These are phyloP conservation scores for Beroe forskalii DNA, from an alignment of 37 sponge, comb jelly and placozoan species.

Conservation along the genomic window DNA sequence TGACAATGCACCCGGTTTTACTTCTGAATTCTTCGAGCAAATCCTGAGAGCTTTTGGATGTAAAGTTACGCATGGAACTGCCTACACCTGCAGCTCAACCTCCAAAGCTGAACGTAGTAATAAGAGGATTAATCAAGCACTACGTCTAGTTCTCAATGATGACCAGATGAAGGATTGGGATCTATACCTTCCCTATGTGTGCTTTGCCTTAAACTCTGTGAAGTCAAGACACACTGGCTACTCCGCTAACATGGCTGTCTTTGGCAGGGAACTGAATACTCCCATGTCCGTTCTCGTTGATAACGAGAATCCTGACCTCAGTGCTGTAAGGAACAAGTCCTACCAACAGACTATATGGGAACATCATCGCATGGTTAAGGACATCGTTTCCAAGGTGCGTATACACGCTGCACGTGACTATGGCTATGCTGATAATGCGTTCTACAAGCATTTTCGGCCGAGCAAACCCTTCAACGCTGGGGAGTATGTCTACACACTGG, in stretches of 20 bases:
- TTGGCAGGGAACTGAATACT: background rate
- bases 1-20: constrained; percentile 9
- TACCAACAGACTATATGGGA: background rate
- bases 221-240: background rate
- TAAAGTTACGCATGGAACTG: background rate
- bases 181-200: background rate
- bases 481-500: background rate
- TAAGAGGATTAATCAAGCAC: background rate
- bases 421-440: background rate
- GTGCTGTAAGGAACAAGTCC: background rate
- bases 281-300: background rate
- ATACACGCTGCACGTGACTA: background rate
- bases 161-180: constrained; percentile 21
- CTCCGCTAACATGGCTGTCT: background rate
- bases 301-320: background rate
- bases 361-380: background rate
- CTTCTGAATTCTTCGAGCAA: background rate
- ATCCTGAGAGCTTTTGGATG: background rate
- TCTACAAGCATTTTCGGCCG: background rate
- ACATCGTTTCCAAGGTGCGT: background rate
- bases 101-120: background rate
- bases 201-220: background rate
- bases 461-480: background rate
- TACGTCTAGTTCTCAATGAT: background rate
- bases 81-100: background rate